Evolutionary conservation across 2,797 vertebrate genomes (phyloP).

Genomic region (Amblyopsis hoosieri): DNA sequence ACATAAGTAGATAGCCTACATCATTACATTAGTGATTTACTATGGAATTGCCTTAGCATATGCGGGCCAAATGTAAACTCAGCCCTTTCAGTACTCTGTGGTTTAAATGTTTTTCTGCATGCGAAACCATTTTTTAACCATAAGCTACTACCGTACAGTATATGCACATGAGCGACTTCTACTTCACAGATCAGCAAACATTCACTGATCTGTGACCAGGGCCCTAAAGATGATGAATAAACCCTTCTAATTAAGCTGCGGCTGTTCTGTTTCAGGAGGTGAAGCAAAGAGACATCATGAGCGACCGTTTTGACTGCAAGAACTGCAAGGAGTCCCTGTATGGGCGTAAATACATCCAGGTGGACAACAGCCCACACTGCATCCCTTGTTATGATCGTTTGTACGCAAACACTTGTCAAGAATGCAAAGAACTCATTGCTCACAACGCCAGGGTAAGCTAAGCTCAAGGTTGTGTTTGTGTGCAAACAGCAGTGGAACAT

Average conservation of each 20-base stretch:
- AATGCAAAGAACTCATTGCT: conserved; percentile 89
- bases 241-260: conserved; percentile 9
- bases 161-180: not conserved
- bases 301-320: conserved; percentile 87
- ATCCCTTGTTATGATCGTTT: conserved; percentile 91
- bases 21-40: conserved; percentile 20
- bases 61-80: conserved; percentile 12
- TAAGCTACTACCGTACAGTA: no score
- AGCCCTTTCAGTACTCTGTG: conserved; percentile 10
- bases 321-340: conserved; percentile 91
- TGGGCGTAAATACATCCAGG: conserved; percentile 91
- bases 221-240: no score
- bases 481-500: not conserved
- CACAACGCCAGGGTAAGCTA: conserved; percentile 87
- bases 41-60: conserved; percentile 9
- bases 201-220: no score
- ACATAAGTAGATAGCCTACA: conserved; percentile 23
- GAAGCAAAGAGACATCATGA: conserved; percentile 78
- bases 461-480: not conserved
- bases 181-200: no score
- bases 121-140: conserved; percentile 7
- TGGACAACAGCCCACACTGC: conserved; percentile 87
- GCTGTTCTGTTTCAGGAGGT: conserved; percentile 27
- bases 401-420: conserved; percentile 90
- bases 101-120: not conserved